phyloP scores from a whole-genome alignment of 2,888 invertebrate species.

The Brenthis ino region DNA sequence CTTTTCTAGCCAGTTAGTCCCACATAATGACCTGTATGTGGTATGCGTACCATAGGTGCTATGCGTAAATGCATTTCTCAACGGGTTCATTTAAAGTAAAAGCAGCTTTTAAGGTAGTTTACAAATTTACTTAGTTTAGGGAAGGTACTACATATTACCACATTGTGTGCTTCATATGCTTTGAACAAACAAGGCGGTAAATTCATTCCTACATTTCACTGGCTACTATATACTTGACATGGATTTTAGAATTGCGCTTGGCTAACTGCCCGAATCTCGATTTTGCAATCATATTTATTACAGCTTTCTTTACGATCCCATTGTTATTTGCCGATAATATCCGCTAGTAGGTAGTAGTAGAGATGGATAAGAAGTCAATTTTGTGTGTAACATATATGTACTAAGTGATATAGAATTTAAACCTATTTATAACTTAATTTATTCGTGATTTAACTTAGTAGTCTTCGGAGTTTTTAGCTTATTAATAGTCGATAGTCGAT shows the following conservation, averaged over 20 bases:
- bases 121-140: too few relatives aligned
- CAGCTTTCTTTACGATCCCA: slow-evolving; percentile 20
- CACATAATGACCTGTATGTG: too few relatives aligned
- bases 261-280: slow-evolving; percentile 9
- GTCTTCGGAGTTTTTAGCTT: background rate
- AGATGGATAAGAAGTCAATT: too few relatives aligned
- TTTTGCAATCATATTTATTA: slow-evolving; percentile 25
- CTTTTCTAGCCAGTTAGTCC: too few relatives aligned
- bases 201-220: slow-evolving; percentile 20
- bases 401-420: too few relatives aligned
- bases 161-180: background rate
- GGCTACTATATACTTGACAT: slow-evolving; percentile 19
- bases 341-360: background rate
- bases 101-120: too few relatives aligned
- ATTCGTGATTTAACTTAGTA: background rate
- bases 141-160: too few relatives aligned
- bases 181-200: slow-evolving; percentile 3
- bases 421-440: too few relatives aligned
- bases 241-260: slow-evolving; percentile 19
- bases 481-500: background rate
- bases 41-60: too few relatives aligned
- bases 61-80: too few relatives aligned
- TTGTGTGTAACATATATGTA: too few relatives aligned
- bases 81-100: too few relatives aligned
- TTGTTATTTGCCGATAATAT: slow-evolving; percentile 11